Percentiles rank a stretch among this genome's conserved stretches.
Evolutionary conservation across 2,797 vertebrate species (phyloP).

Genomic region (Nyctibius grandis): DNA sequence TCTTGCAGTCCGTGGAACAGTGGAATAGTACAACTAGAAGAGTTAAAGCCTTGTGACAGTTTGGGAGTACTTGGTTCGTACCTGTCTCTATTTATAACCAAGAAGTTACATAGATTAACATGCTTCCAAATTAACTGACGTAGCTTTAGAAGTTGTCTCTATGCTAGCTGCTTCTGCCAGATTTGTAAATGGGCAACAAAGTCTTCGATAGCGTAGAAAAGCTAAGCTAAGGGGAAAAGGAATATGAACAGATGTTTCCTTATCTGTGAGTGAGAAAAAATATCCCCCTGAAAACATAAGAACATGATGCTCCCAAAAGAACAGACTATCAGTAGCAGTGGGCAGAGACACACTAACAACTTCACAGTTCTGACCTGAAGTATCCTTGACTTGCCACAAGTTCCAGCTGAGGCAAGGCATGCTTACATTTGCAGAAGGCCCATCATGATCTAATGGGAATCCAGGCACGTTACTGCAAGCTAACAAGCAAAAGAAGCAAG

Average conservation of each 20-base stretch:
- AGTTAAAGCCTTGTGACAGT: background rate
- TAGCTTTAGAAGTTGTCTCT: background rate
- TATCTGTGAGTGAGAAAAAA: background rate
- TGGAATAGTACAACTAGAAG: background rate
- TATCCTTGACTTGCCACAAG: background rate
- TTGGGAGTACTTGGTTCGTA: background rate
- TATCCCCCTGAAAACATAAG: background rate
- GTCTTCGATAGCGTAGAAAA: background rate
- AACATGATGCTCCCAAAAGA: background rate
- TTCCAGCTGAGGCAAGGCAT: background rate
- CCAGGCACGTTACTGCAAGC: background rate
- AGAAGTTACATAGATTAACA: background rate
- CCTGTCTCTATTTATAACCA: background rate
- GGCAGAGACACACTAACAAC: background rate
- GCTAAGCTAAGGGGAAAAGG: background rate
- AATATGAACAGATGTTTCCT: background rate
- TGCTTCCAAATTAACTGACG: background rate
- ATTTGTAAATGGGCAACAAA: background rate
- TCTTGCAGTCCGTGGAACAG: background rate
- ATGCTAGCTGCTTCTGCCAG: background rate
- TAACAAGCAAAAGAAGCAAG: background rate
- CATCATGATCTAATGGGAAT: background rate
- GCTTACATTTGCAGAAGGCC: background rate
- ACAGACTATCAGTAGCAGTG: background rate
- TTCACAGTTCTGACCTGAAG: background rate